Evolutionary conservation across 2,113 vertebrate species (phyloP).

Genomic region (Plecotus auritus): DNA sequence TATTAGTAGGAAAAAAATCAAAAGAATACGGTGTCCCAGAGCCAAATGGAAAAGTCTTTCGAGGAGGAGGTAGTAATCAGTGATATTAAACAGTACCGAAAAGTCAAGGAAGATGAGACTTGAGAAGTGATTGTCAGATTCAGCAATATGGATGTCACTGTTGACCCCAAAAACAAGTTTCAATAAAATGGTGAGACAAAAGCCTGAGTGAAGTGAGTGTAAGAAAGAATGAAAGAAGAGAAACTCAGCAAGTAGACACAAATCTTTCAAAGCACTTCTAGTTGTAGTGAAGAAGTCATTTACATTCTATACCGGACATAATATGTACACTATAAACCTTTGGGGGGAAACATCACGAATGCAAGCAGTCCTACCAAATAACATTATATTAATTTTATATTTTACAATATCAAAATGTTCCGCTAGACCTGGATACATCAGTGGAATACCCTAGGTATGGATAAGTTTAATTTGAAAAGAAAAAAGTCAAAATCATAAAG

Average conservation of each 20-base stretch:
- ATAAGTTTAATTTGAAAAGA: not conserved
- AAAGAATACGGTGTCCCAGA: not conserved
- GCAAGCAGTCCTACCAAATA: not conserved
- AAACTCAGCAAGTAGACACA: not conserved
- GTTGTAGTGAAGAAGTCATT: not conserved
- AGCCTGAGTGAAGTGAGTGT: not conserved
- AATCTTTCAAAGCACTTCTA: not conserved
- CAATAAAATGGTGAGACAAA: not conserved
- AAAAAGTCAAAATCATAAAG: constrained; percentile 3
- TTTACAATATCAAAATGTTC: not conserved
- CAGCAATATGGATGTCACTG: not conserved
- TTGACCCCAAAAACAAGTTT: not conserved
- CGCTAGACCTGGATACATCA: not conserved
- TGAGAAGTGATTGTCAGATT: not conserved
- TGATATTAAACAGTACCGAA: not conserved
- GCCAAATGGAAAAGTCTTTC: not conserved
- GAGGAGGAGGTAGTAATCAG: not conserved
- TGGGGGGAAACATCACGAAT: not conserved
- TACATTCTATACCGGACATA: not conserved
- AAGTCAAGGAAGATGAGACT: not conserved
- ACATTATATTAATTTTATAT: not conserved
- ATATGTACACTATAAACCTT: not conserved
- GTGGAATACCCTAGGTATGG: not conserved
- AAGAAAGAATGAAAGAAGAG: not conserved
- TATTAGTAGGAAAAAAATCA: not conserved